phyloP scores from a whole-genome alignment of 2,888 invertebrate genomes.

The Conomelus anceps region DNA sequence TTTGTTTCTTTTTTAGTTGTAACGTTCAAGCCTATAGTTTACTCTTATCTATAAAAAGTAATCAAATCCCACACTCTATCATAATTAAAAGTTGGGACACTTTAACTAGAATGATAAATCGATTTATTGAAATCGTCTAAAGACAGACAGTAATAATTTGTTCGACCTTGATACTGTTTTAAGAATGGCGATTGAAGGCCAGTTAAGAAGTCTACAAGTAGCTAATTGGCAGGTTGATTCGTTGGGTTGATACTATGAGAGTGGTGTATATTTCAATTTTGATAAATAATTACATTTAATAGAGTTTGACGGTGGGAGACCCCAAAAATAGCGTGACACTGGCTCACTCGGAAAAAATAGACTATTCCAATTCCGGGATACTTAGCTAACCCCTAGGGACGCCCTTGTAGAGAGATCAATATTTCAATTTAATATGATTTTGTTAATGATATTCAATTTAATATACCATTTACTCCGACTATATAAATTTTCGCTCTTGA shows the following conservation, averaged over 20 bases:
- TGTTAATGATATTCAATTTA: too few species aligned
- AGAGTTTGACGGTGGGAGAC: too few species aligned
- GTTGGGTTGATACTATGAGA: too few species aligned
- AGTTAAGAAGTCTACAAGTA: neutral
- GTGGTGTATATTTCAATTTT: neutral
- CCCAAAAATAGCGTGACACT: too few species aligned
- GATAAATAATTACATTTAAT: too few species aligned
- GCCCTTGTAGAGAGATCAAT: too few species aligned
- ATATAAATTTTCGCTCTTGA: too few species aligned
- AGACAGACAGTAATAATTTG: neutral
- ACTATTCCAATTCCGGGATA: too few species aligned
- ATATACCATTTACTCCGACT: too few species aligned
- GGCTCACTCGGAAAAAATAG: too few species aligned
- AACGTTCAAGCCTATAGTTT: neutral
- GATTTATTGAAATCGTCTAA: neutral
- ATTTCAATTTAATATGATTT: too few species aligned
- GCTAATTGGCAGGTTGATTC: neutral
- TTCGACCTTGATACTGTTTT: neutral
- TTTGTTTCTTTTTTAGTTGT: neutral
- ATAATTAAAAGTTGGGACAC: neutral
- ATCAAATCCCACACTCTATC: neutral
- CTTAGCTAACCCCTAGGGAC: too few species aligned
- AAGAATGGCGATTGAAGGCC: neutral
- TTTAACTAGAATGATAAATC: neutral
- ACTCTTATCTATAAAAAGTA: neutral